Base-by-base conservation (phyloP, 2,888 invertebrate genomes). In the Lithophane semibrunnea region DNA sequence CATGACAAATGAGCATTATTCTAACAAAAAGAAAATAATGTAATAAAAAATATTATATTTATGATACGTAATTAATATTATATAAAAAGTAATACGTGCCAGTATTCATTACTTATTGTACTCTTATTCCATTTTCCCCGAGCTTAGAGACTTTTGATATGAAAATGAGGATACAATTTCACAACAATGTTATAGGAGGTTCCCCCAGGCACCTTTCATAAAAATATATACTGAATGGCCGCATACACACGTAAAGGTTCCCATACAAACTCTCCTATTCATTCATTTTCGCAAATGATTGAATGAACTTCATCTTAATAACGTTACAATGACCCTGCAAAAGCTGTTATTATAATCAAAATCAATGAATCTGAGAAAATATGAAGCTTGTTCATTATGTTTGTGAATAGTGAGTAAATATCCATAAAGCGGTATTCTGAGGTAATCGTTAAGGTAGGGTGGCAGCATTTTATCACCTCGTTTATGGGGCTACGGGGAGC, bases 401-500 rank as follows among this genome's bases (percentile, higher is more conserved):
- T 83, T 82, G 80, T 89, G 88, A 88, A 85, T 88, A 85, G 88
- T 92, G 88, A 88, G 90, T 91, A 89, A 90, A 88, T 88, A 86
- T 88, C 88, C 90, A 91, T 89, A 86, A 89, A 88, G 69, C 60
- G 70, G 67, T 72, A 77, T 86, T 89, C 82, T 71, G 73, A 83
- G 73, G 86, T 86, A 91, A 91, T 89, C 89, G 91, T 87, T 92
- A 90, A 89, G 91, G 90, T 89, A 47, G 88, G 91, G 91, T 88
- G 89, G 90, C 88, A 89, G 89, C 85, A 88, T 93, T 94, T 94
- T 94, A 94, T 93, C 92, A 91, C 92, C 89, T 85, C 89, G 86
- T 94, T 94, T 94, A 94, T 90, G 92, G 90, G 90, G 84, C 91
- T 82, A 72, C 75, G 64, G 93, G 91, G 93, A 89, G 89, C 89